Evolutionary conservation across 2,113 vertebrate species (phyloP), one percentile per base, ranked within the genome.

Genomic region (Indicator indicator): DNA sequence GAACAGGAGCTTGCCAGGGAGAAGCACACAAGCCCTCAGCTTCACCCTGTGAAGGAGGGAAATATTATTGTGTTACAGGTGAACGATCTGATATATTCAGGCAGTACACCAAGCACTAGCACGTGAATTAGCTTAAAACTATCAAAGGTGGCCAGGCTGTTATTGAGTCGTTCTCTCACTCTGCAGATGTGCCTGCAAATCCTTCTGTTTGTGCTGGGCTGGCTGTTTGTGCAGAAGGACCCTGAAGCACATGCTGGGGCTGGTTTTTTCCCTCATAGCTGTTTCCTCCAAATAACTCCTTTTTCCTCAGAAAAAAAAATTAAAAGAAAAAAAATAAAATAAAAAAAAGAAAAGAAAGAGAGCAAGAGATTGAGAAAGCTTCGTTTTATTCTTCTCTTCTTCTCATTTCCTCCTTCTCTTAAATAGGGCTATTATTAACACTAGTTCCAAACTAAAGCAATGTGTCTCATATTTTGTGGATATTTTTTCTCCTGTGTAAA

Each of bases 31-130:
- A 85, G 72, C 64, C 63, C 71, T 67, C 59, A 65, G 64, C 69
- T 83, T 91, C 76, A 48, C 38, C 46, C 72, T 83, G 12, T 5
- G 28, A 83, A 69, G 33, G 38, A 59, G 50, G 60, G 46, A 93
- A 89, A 80, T 40, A 46, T 46, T 87, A 42, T 27, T 1, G 0
- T 71, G 48, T 64, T 86, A 71, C 65, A 92, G 76, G 86, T 68
- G 83, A 88, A 81, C 86, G 88, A 71, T 54, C 36, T 59, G 79
- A 44, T 90, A 54, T 63, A 78, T 83, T 83, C 86, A 86, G 90
- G 80, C 68, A 90, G 90, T 48, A 86, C 5, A 33, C 16, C 54
- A 13, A 90, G 56, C 38, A 44, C 30, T 65, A 88, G 33, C 83
- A 64, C 0, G 1, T 56, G 54, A 86, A 93, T 90, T 83, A 81